Conservation (phyloP, 2,113 vertebrate genomes). For the Dissostichus mawsoni region DNA sequence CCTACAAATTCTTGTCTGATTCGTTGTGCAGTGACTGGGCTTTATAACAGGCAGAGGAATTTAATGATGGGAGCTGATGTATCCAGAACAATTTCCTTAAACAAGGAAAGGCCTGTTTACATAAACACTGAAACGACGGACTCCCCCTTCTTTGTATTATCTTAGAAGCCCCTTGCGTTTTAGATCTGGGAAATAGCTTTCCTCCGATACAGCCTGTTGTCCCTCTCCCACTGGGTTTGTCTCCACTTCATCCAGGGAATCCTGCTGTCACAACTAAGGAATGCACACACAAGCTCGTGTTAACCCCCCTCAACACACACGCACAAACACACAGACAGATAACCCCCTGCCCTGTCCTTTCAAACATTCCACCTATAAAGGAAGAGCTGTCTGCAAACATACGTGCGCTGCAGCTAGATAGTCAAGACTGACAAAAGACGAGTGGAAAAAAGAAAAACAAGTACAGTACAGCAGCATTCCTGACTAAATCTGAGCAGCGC, state of each 20-base stretch:
- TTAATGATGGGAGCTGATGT: slow-evolving; percentile 31
- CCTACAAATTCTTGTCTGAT: slow-evolving; percentile 21
- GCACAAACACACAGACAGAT: slow-evolving; percentile 24
- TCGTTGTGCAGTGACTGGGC: neutral
- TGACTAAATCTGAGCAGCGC: slow-evolving; percentile 75
- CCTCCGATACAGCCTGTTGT: slow-evolving; percentile 24
- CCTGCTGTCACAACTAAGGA: slow-evolving; percentile 76
- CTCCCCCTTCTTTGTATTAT: slow-evolving; percentile 23
- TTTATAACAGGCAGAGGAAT: slow-evolving; percentile 11
- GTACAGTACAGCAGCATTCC: slow-evolving; percentile 82
- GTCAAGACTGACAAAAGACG: slow-evolving; percentile 54
- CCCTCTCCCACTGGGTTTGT: slow-evolving; percentile 39
- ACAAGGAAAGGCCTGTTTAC: slow-evolving; percentile 36
- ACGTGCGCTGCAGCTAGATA: slow-evolving; percentile 44
- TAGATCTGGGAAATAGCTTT: slow-evolving; percentile 36
- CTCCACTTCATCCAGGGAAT: slow-evolving; percentile 64
- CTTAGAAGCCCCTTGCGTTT: slow-evolving; percentile 50
- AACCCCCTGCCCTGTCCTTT: slow-evolving; percentile 50
- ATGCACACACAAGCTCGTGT: slow-evolving; percentile 52
- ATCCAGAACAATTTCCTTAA: slow-evolving; percentile 38
- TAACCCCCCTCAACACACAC: neutral
- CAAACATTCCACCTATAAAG: slow-evolving; percentile 53
- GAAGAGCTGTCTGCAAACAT: slow-evolving; percentile 29
- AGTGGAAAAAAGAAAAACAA: slow-evolving; percentile 59
- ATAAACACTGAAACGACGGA: slow-evolving; percentile 49